phyloP scores from a whole-genome alignment of 2,797 vertebrate species.

The Coracias cyanogaster region DNA sequence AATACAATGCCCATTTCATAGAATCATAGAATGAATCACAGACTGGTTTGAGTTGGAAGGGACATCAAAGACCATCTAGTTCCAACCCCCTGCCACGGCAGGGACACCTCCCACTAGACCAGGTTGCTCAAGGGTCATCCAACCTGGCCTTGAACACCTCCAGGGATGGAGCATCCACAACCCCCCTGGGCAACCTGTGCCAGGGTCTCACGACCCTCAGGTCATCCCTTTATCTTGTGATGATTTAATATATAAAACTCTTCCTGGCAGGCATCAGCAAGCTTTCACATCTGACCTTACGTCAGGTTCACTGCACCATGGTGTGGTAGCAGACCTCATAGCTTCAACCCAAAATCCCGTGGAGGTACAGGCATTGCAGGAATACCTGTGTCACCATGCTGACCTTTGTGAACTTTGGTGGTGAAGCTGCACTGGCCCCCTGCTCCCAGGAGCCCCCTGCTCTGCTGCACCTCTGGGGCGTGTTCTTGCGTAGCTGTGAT shows the following conservation, averaged over 20 bases:
- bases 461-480: not conserved
- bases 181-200: too few species aligned
- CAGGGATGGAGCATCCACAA: too few species aligned
- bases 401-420: not conserved
- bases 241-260: not conserved
- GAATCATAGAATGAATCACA: too few species aligned
- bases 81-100: too few species aligned
- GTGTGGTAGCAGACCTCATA: not conserved
- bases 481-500: not conserved
- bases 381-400: not conserved
- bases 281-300: not conserved
- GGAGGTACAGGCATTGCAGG: not conserved
- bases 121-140: too few species aligned
- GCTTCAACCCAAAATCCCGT: too few species aligned
- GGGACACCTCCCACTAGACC: too few species aligned
- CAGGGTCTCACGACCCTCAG: too few species aligned
- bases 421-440: not conserved
- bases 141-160: too few species aligned
- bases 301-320: not conserved
- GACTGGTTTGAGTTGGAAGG: too few species aligned
- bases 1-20: not conserved
- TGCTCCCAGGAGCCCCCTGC: not conserved
- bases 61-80: too few species aligned
- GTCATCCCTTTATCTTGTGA: not conserved
- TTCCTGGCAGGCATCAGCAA: not conserved